Percentiles rank a stretch among this genome's conserved stretches.
Evolutionary conservation across 2,113 vertebrate species (phyloP).

Genomic region (Festucalex cinctus): DNA sequence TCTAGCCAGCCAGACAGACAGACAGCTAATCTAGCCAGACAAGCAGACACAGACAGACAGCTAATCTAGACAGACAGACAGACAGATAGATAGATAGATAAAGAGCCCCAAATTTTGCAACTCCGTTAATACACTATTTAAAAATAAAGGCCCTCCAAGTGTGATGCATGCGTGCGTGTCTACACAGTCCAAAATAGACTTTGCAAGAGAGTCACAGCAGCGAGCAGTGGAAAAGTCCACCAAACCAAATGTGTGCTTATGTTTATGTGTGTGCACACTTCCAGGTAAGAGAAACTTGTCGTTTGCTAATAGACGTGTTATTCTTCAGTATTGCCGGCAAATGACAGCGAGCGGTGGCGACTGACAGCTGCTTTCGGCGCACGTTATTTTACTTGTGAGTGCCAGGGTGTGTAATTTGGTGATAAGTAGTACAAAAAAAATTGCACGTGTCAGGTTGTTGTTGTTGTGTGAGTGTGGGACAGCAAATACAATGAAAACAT

Average conservation of each 20-base stretch:
- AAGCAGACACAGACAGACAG: too few species aligned
- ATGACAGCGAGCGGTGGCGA: not conserved
- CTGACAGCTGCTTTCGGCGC: not conserved
- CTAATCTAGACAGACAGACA: too few species aligned
- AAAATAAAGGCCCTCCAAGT: not conserved
- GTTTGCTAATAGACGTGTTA: not conserved
- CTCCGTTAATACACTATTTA: too few species aligned
- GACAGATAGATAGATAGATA: too few species aligned
- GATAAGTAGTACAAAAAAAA: not conserved
- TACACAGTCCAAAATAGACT: not conserved
- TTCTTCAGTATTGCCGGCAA: not conserved
- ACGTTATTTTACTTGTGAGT: not conserved
- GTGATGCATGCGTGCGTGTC: not conserved
- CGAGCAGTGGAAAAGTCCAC: conserved; percentile 1
- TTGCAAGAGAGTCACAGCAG: not conserved
- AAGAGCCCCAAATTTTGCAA: not conserved
- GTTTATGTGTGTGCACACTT: not conserved
- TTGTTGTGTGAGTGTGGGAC: too few species aligned
- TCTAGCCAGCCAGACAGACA: too few species aligned
- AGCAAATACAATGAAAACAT: too few species aligned
- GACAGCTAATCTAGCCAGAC: too few species aligned
- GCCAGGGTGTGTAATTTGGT: not conserved
- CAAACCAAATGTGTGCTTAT: not conserved
- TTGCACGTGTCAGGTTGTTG: not conserved
- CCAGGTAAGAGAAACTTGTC: not conserved